Conservation (phyloP, 2,888 invertebrate species). For the Macaria notata region DNA sequence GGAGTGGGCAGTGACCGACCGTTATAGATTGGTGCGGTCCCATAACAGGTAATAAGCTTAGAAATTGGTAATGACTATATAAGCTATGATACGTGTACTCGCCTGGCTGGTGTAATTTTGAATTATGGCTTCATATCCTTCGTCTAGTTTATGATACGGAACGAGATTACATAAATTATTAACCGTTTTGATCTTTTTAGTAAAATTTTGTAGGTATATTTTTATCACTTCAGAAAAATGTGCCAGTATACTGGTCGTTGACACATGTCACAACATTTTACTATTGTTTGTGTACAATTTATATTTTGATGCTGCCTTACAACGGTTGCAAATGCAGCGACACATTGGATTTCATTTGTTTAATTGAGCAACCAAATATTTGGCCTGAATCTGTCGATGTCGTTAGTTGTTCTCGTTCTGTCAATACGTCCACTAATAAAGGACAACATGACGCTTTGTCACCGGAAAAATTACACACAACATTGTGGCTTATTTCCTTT, state of each 20-base stretch:
- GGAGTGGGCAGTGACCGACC: slow-evolving; percentile 65
- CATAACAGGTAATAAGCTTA: slow-evolving; percentile 71
- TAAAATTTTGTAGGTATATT: too few species aligned
- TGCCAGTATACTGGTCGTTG: too few species aligned
- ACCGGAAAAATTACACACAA: slow-evolving; percentile 33
- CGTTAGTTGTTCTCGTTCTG: slow-evolving; percentile 71
- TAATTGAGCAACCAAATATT: slow-evolving; percentile 74
- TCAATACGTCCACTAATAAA: slow-evolving; percentile 71
- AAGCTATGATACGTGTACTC: slow-evolving; percentile 53
- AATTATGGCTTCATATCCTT: slow-evolving; percentile 60
- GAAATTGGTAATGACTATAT: slow-evolving; percentile 76
- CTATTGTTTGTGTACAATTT: slow-evolving; percentile 40
- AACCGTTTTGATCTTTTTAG: slow-evolving; percentile 25
- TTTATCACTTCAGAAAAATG: too few species aligned
- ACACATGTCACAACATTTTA: slow-evolving; percentile 63
- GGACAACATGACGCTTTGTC: slow-evolving; percentile 50
- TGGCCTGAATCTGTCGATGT: slow-evolving; percentile 61
- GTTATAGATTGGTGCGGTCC: slow-evolving; percentile 66
- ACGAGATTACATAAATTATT: slow-evolving; percentile 39
- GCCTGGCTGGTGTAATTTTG: slow-evolving; percentile 56
- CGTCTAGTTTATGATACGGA: slow-evolving; percentile 48
- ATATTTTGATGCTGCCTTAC: slow-evolving; percentile 32
- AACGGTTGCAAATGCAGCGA: slow-evolving; percentile 39
- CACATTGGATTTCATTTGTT: slow-evolving; percentile 67
- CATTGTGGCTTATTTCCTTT: slow-evolving; percentile 41